Evolutionary conservation across 2,797 vertebrate genomes (phyloP), one percentile per base, ranked within the genome.

Genomic region (Micrastur ruficollis): DNA sequence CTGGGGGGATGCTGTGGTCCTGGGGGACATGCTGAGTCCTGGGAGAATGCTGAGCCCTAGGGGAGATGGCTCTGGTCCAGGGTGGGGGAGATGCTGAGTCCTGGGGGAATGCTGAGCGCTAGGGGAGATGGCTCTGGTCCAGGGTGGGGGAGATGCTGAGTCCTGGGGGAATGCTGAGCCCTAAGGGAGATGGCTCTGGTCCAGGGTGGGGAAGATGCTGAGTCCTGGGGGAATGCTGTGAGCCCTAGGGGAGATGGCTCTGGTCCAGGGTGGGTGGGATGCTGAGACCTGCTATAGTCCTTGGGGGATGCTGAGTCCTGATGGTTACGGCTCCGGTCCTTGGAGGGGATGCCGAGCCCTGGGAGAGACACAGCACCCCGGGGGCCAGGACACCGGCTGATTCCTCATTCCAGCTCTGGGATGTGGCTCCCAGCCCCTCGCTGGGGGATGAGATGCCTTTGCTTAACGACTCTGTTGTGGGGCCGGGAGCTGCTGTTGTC

Each of bases 381-480:
- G 68, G 56, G 38, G 52, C 46, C 82, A 44, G 74, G 76, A 76
- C 52, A 80, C 13, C 6, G 7, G 11, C 61, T 82, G 40, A 42
- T 65, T 95, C 92, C 65, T 92, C 85, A 49, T 96, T 95, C 85
- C 91, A 82, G 55, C 82, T 73, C 34, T 0, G 2, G 82, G 75
- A 88, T 72, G 72, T 76, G 90, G 80, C 85, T 93, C 67, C 16
- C 3, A 85, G 61, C 44, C 46, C 55, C 38, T 32, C 1, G 11
- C 14, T 63, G 4, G 5, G 84, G 87, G 80, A 75, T n/a, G 76
- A 90, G 75, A 79, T n/a, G 73, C 82, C 90, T 94, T 88, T 3
- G 2, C 76, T 92, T 96, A 96, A 96, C 82, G 62, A 90, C 80
- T 68, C 84, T 82, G 75, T 56, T 90, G 32, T 75, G 58, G 50